Evolutionary conservation across 2,888 invertebrate genomes (phyloP), one percentile per base, ranked within the genome.

Genomic region (Tetragonisca angustula): DNA sequence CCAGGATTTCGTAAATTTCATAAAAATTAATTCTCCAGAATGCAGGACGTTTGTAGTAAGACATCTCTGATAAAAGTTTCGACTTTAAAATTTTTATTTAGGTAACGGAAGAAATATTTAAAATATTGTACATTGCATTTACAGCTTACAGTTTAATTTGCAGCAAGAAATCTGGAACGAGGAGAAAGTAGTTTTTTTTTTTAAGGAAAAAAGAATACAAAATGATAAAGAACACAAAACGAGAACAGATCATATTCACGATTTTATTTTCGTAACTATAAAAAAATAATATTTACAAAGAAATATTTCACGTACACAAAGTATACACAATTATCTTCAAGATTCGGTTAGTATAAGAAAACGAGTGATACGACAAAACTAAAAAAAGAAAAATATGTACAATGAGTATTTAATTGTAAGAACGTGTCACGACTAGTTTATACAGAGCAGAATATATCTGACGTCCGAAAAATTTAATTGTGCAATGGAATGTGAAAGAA

Each of bases 241-340:
- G 15, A 43, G 49, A 69, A 49, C 32, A 52, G 21, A 64, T 75
- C 69, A 76, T 80, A 72, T 87, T 79, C 80, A 79, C 84, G 87
- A 83, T 90, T 91, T 91, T 91, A 91, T 91, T 90, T 76, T 79
- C 81, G 81, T 89, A 88, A 86, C 69, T 86, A 87, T 90, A 85
- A 86, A 88, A 27, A 27, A 2, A 80, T 87, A 70, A 88, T 91
- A 92, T 91, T 91, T 92, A 91, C 91, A 91, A 87, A 88, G 83
- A 43, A 75, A 36, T 64, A 85, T 85, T 79, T 84, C 76, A 89
- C 88, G 88, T 88, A 90, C 85, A 83, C 77, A 83, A 76, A 84
- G 83, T 9, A 9, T 87, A 87, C 84, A 88, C 84, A 86, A 86
- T 89, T 84, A 73, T 87, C 87, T 69, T 83, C 67, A 81, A 76